These are phyloP conservation scores for Iguana delicatissima DNA, from an alignment of 2,797 vertebrate genomes.

Conservation along the genomic window DNA sequence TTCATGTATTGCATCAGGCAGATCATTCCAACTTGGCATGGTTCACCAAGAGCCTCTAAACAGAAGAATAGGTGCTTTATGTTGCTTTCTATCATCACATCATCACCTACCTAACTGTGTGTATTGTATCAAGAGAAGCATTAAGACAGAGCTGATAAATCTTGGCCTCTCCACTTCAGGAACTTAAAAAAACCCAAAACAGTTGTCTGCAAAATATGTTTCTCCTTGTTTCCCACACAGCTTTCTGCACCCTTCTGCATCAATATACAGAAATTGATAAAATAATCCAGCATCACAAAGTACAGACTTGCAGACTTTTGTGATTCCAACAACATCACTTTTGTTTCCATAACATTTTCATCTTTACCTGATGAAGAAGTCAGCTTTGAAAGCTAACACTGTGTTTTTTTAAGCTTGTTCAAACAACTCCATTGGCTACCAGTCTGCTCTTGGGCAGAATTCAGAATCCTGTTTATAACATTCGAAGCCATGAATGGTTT, in stretches of 20 bases:
- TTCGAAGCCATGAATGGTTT: no score
- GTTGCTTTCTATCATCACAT: conserved; percentile 45
- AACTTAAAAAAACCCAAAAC: not conserved
- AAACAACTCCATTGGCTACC: no score
- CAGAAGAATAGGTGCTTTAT: conserved; percentile 54
- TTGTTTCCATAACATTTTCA: no score
- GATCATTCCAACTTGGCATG: conserved; percentile 48
- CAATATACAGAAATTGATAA: not conserved
- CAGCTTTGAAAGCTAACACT: no score
- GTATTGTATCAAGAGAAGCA: conserved; percentile 24
- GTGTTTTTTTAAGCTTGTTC: no score
- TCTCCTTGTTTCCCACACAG: conserved; percentile 23
- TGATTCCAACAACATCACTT: no score
- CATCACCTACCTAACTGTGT: conserved; percentile 7
- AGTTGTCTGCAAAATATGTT: conserved; percentile 23
- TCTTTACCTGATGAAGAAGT: no score
- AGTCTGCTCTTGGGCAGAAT: no score
- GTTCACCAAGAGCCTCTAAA: conserved; percentile 32
- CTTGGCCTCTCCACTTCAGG: not conserved
- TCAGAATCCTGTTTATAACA: no score
- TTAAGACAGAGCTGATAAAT: conserved; percentile 15
- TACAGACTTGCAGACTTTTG: no score
- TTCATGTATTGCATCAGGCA: conserved; percentile 21
- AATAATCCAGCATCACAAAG: no score
- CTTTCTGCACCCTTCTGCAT: rapidly evolving